phyloP scores from a whole-genome alignment of 1,140 invertebrate species.

The Hycleus cichorii region DNA sequence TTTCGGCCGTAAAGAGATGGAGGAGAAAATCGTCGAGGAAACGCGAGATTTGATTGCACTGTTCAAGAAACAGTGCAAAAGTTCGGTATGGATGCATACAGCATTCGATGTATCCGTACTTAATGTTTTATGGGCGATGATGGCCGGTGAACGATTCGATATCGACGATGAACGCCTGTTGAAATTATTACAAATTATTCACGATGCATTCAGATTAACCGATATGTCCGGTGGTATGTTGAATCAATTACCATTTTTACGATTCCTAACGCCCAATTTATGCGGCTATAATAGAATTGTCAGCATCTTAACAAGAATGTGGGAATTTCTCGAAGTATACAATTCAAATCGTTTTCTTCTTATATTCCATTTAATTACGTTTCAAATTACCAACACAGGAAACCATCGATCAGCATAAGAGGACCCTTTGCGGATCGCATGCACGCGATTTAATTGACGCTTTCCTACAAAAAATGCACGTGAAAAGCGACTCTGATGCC shows the following conservation, averaged over 20 bases:
- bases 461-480: slow-evolving; percentile 29
- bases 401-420: slow-evolving; percentile 29
- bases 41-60: slow-evolving; percentile 45
- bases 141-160: slow-evolving; percentile 57
- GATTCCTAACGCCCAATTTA: slow-evolving; percentile 51
- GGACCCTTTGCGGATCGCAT: slow-evolving; percentile 14
- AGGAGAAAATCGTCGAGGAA: slow-evolving; percentile 51
- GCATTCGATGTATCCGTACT: slow-evolving; percentile 55
- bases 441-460: slow-evolving; percentile 31
- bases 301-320: slow-evolving; percentile 14
- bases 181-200: slow-evolving; percentile 48
- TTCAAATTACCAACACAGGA: slow-evolving; percentile 19
- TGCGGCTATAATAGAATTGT: slow-evolving; percentile 49
- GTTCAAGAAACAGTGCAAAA: slow-evolving; percentile 30
- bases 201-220: slow-evolving; percentile 49
- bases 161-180: slow-evolving; percentile 46
- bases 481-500: slow-evolving; percentile 15
- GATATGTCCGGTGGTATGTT: slow-evolving; percentile 61
- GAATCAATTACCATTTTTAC: slow-evolving; percentile 56
- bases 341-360: neutral
- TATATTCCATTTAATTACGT: neutral
- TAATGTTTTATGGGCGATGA: slow-evolving; percentile 65
- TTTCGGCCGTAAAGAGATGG: slow-evolving; percentile 52
- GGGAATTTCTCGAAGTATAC: slow-evolving; percentile 16
- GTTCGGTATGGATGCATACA: slow-evolving; percentile 43